These are phyloP conservation scores for Squalus acanthias DNA, from an alignment of 2,797 vertebrate genomes.

Conservation along the genomic window DNA sequence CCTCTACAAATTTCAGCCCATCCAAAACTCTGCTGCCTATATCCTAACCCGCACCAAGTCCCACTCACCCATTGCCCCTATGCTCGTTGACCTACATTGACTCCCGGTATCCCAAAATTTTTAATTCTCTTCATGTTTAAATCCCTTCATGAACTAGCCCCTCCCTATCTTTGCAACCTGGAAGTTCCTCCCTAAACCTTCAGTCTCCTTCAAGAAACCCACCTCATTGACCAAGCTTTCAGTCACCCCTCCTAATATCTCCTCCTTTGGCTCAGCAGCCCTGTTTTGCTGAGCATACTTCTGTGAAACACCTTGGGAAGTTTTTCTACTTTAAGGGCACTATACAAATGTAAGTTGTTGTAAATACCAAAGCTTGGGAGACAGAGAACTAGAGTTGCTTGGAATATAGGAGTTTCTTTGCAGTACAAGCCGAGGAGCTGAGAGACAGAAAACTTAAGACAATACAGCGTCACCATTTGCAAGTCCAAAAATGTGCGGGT, in stretches of 20 bases:
- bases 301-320: background rate
- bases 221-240: background rate
- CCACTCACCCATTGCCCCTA: background rate
- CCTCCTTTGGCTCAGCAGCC: background rate
- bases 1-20: too few species aligned
- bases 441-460: too few species aligned
- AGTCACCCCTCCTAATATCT: too few species aligned
- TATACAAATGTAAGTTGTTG: background rate
- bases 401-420: background rate
- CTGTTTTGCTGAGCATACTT: background rate
- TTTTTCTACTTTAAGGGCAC: background rate
- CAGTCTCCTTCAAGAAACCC: too few species aligned
- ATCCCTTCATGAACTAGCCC: too few species aligned
- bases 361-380: background rate
- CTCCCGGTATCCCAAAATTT: background rate
- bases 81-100: background rate
- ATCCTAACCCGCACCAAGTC: too few species aligned
- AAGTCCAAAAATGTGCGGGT: too few species aligned
- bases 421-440: background rate
- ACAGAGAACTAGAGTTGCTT: background rate
- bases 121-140: background rate
- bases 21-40: too few species aligned
- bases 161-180: background rate
- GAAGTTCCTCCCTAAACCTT: background rate
- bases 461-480: background rate